Percentiles rank a stretch among this genome's conserved stretches.
These are phyloP conservation scores for Mythimna ferrago DNA, from an alignment of 2,888 invertebrate genomes.

Conservation along the genomic window DNA sequence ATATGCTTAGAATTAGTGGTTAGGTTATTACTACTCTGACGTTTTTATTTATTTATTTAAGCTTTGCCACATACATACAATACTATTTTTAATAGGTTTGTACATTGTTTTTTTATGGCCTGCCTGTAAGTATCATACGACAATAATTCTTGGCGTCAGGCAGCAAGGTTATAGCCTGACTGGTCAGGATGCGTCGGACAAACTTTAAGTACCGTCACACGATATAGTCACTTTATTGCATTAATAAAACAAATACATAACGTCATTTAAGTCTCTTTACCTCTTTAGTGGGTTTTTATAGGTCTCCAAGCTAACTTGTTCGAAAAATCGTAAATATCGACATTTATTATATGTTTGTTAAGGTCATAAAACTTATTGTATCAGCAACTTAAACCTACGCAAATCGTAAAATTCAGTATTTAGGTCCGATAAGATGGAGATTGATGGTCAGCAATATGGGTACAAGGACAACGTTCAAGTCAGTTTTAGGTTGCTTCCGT, in stretches of 20 bases:
- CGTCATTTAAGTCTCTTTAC: slow-evolving; percentile 12
- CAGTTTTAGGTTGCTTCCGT: not conserved
- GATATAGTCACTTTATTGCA: slow-evolving; percentile 16
- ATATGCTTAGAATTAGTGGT: slow-evolving; percentile 27
- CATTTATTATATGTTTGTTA: slow-evolving; percentile 38
- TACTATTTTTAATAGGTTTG: not conserved
- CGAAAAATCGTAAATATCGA: slow-evolving; percentile 39
- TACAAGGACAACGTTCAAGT: not conserved
- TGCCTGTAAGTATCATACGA: not conserved
- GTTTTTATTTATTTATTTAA: not conserved
- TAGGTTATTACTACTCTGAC: slow-evolving; percentile 19
- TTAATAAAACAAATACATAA: slow-evolving; percentile 23
- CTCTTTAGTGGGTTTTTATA: slow-evolving; percentile 44
- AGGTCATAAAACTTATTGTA: slow-evolving; percentile 46
- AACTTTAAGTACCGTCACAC: slow-evolving; percentile 5
- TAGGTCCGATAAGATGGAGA: slow-evolving; percentile 17
- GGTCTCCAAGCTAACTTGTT: slow-evolving; percentile 26
- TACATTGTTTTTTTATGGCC: not conserved
- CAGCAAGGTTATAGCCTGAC: not conserved
- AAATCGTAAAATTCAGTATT: slow-evolving; percentile 40
- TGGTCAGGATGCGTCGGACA: not conserved
- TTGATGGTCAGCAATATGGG: slow-evolving; percentile 8
- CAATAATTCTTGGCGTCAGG: not conserved
- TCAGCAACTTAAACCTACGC: slow-evolving; percentile 34
- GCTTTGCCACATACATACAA: not conserved